Base-by-base conservation (phyloP, 2,888 invertebrate genomes). In the Eilema sororculum region DNA sequence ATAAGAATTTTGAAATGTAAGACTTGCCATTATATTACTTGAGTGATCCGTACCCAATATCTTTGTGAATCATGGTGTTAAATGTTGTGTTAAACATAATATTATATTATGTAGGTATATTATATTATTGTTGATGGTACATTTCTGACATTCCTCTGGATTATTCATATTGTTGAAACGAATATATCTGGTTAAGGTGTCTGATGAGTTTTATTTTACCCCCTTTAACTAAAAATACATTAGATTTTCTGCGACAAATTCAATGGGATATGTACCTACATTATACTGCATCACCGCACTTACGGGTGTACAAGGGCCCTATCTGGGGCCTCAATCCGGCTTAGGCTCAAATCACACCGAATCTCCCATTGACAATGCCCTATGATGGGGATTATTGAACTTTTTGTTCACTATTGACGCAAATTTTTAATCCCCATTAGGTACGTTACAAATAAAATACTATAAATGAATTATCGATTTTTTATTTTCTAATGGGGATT, bases 81-180 rank as follows among this genome's bases (percentile, higher is more conserved):
- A 82, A 80, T 88, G 85, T 87, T 87, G 79, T 82, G 81, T 85
- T 86, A 71, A 77, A 76, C 74, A 80, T 82, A 74, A 73, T 75
- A 73, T 73, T 71, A 56, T 74, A 37, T 66, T 63, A 58, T 57
- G 67, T 65, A 57, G 33, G 24, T 80, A 77, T 79, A 78, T 78
- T 85, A 84, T 84, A 83, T 84, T 79, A 84, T 85, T 87, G 83
- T 85, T 87, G 80, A 76, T 81, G 69, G 79, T 85, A 83, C 80
- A 77, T 83, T 89, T 84, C 83, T 86, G 89, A 93, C 93, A 93
- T 94, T 93, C 93, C 93, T 91, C 81, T 87, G 87, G 87, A 89
- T 87, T 82, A 89, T 87, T 89, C 84, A 87, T 90, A 90, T 91
- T 91, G 89, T 90, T 92, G 86, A 86, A 89, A 82, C 78, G 68